Percentiles rank a stretch among this genome's conserved stretches.
Evolutionary conservation across 2,113 vertebrate genomes (phyloP).

Genomic region (Podilymbus podiceps): DNA sequence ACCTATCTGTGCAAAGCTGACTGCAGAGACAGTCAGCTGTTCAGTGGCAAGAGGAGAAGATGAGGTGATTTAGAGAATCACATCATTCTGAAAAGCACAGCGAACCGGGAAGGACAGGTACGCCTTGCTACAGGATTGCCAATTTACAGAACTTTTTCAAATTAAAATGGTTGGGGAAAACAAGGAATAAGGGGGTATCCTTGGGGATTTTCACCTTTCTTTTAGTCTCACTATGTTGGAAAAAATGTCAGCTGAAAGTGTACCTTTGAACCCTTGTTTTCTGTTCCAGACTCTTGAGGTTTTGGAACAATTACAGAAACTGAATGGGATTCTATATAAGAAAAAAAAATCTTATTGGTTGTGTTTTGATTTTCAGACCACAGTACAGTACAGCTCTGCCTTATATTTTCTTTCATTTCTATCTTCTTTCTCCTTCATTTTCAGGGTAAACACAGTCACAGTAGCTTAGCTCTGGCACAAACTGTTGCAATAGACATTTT

Average conservation of each 20-base stretch:
- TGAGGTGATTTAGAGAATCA: neutral
- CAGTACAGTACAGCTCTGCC: neutral
- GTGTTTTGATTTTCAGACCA: neutral
- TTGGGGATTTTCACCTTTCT: neutral
- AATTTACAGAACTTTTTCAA: neutral
- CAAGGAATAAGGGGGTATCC: neutral
- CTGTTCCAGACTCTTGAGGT: neutral
- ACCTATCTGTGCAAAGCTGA: neutral
- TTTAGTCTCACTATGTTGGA: neutral
- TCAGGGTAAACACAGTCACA: neutral
- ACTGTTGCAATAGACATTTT: neutral
- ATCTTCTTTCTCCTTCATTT: neutral
- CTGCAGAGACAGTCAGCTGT: neutral
- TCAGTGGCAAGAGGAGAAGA: neutral
- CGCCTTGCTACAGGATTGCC: neutral
- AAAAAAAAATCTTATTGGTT: neutral
- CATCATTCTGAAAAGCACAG: fast-evolving
- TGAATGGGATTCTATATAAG: neutral
- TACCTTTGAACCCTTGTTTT: neutral
- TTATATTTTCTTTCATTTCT: neutral
- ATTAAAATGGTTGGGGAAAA: neutral
- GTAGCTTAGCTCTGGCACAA: neutral
- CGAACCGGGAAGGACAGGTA: fast-evolving
- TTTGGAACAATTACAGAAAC: neutral
- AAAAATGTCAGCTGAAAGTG: neutral